A percentile compares a stretch with the other conserved stretches of the same genome.
Evolutionary conservation across 2,113 vertebrate species (phyloP).

Genomic region (Strix uralensis): DNA sequence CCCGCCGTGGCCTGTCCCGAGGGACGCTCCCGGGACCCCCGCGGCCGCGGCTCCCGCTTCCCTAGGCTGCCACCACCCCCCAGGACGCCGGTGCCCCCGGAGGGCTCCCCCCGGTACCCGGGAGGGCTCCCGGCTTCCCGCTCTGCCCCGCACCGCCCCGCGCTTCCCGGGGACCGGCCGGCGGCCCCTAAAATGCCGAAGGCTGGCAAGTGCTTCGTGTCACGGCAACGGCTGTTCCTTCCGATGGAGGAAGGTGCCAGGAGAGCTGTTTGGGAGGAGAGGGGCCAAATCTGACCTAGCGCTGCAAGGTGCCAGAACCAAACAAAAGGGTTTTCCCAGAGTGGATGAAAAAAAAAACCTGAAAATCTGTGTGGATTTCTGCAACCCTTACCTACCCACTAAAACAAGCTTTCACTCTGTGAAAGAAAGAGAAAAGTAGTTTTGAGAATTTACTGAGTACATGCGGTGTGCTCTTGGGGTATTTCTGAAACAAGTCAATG

Average conservation of each 20-base stretch:
- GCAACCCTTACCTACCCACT: background rate
- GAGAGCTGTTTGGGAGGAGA: background rate
- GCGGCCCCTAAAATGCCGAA: background rate
- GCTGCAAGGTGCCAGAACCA: background rate
- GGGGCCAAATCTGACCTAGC: background rate
- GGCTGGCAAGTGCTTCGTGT: too few species aligned
- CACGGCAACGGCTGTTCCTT: accelerated
- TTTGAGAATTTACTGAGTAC: background rate
- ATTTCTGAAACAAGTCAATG: background rate
- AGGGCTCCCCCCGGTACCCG: background rate
- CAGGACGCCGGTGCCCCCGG: background rate
- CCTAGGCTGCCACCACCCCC: too few species aligned
- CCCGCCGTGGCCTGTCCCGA: background rate
- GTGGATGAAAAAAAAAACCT: background rate
- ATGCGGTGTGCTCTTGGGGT: accelerated
- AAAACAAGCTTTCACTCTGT: background rate
- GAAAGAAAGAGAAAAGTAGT: background rate
- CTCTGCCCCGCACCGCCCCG: accelerated
- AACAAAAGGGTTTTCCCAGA: background rate
- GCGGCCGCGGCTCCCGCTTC: background rate
- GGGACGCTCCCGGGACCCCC: too few species aligned
- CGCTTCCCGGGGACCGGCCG: background rate
- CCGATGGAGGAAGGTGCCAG: background rate
- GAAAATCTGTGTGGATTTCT: background rate
- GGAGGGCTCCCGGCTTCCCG: background rate